phyloP scores from a whole-genome alignment of 2,888 invertebrate species.

The Drosophila meridionalis region DNA sequence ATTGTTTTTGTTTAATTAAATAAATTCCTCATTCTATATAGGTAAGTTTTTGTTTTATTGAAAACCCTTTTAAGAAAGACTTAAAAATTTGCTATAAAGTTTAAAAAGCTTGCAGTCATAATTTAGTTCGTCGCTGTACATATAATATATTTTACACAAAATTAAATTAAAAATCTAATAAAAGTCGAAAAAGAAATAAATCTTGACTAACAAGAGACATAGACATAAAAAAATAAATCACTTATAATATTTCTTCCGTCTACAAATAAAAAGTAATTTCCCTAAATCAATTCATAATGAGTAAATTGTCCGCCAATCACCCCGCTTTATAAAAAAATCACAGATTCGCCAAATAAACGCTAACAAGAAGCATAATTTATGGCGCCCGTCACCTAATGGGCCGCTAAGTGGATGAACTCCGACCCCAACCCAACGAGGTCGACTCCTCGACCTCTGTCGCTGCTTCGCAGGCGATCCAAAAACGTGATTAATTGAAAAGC shows the following conservation, averaged over 20 bases:
- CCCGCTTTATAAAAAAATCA: neutral
- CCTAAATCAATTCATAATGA: neutral
- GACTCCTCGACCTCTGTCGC: neutral
- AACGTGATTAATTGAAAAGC: constrained; percentile 65
- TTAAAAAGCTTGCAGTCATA: too few relatives aligned
- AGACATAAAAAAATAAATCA: neutral
- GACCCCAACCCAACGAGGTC: neutral
- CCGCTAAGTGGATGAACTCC: constrained; percentile 44
- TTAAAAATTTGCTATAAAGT: too few relatives aligned
- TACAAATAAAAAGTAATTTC: neutral
- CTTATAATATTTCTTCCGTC: neutral
- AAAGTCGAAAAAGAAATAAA: neutral
- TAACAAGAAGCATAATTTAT: constrained; percentile 42
- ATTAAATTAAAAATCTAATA: neutral
- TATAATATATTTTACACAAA: neutral
- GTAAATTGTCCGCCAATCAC: neutral
- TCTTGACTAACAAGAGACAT: neutral
- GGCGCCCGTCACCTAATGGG: constrained; percentile 40
- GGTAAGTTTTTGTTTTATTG: too few relatives aligned
- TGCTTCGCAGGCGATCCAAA: constrained; percentile 13
- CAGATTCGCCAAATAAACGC: constrained; percentile 30
- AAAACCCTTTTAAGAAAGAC: too few relatives aligned
- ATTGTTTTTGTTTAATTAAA: too few relatives aligned
- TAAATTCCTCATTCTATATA: too few relatives aligned
- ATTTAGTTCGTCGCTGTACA: too few relatives aligned